Evolutionary conservation across 2,888 invertebrate species (phyloP).

Genomic region (Eristalis arbustorum): DNA sequence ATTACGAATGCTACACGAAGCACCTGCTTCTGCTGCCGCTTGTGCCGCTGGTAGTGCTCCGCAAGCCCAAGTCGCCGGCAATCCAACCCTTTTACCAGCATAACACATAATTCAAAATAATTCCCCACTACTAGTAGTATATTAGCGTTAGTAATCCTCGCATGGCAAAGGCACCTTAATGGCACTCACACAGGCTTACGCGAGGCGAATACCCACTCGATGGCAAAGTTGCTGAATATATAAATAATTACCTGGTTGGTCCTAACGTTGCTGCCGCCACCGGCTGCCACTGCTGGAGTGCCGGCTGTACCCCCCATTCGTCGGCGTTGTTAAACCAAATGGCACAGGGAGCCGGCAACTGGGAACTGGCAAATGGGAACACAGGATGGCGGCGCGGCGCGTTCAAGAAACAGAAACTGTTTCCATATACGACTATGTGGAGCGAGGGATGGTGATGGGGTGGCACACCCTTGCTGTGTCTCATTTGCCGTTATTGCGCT

Average conservation of each 20-base stretch:
- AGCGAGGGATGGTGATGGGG: neutral
- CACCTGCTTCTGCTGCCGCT: slow-evolving; percentile 10
- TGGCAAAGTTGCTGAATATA: slow-evolving; percentile 65
- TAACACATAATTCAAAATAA: slow-evolving; percentile 67
- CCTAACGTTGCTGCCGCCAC: neutral
- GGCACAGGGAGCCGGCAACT: slow-evolving; percentile 15
- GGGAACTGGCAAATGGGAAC: too few relatives aligned
- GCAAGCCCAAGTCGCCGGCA: neutral
- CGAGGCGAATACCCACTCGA: slow-evolving; percentile 68
- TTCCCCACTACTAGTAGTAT: slow-evolving; percentile 63
- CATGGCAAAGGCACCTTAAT: slow-evolving; percentile 61
- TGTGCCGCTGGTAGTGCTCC: neutral
- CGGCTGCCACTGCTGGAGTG: neutral
- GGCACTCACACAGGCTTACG: slow-evolving; percentile 62
- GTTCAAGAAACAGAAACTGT: slow-evolving; percentile 36
- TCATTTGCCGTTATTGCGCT: slow-evolving; percentile 54
- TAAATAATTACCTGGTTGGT: slow-evolving; percentile 58
- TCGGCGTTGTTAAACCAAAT: slow-evolving; percentile 40
- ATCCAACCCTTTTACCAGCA: slow-evolving; percentile 29
- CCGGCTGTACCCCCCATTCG: neutral
- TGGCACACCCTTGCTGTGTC: slow-evolving; percentile 18
- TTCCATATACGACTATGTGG: neutral
- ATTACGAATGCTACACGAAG: neutral
- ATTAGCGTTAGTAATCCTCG: slow-evolving; percentile 64
- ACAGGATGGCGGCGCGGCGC: neutral